These are phyloP conservation scores for Callosobruchus maculatus DNA, from an alignment of 2,888 invertebrate species.

Conservation along the genomic window DNA sequence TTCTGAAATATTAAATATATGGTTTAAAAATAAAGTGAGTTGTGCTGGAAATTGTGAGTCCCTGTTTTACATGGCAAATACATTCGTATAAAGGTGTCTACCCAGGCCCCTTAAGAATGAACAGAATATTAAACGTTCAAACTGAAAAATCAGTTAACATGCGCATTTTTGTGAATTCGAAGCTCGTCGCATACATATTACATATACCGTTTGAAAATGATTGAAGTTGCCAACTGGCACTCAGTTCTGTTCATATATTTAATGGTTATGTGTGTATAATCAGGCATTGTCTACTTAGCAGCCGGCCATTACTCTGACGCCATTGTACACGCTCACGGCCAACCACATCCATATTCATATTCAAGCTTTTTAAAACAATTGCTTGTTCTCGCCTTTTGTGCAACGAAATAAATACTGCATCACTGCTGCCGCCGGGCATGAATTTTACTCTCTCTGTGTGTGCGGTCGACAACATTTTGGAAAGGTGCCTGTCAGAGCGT, in stretches of 20 bases:
- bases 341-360: slow-evolving; percentile 48
- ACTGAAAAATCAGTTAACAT: no score
- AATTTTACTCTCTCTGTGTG: background rate
- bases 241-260: slow-evolving; percentile 41
- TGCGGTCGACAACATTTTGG: background rate
- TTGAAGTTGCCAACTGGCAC: slow-evolving; percentile 41
- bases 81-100: no score
- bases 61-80: no score
- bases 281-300: slow-evolving; percentile 49
- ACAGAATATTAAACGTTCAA: no score
- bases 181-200: slow-evolving; percentile 33
- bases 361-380: slow-evolving; percentile 46
- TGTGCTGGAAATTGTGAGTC: no score
- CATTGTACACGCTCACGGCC: slow-evolving; percentile 44
- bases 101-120: no score
- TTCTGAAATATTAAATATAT: no score
- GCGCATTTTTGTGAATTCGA: background rate
- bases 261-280: slow-evolving; percentile 47
- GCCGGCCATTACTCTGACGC: slow-evolving; percentile 44
- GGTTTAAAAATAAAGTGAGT: no score
- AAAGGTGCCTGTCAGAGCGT: background rate
- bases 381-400: slow-evolving; percentile 41
- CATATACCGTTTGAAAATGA: slow-evolving; percentile 40
- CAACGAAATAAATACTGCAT: slow-evolving; percentile 32
- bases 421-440: slow-evolving; percentile 5